Base-by-base conservation (phyloP, 2,797 vertebrate genomes). In the Rhinophrynus dorsalis region DNA sequence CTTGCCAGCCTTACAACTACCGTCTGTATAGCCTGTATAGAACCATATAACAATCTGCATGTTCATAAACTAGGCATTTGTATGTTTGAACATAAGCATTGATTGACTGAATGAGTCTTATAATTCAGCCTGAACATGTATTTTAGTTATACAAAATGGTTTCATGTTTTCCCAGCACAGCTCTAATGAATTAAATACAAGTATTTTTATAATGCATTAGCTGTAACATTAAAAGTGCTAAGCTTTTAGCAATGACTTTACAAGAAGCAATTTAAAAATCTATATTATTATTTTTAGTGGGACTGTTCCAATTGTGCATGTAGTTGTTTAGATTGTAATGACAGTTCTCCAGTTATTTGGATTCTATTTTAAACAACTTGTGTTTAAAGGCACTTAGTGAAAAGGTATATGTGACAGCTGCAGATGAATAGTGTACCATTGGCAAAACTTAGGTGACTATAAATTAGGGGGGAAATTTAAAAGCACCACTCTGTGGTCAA, bases 331-430 rank as follows among this genome's bases (percentile, higher is more conserved):
- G 44, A 59, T 72, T 59, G 18, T 30, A 52, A 32, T 72, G 69
- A 72, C 69, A 72, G 69, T 23, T 64, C 69, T 35, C 54, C 54
- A 45, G 69, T 72, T 66, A 72, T 65, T 72, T 66, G 69, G 54
- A 58, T 72, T 64, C 69, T 72, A 58, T 65, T 66, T 66, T 72
- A 72, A 65, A 72, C 69, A 72, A 72, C 24, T 44, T 45, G 4
- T 50, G 35, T 59, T 72, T 72, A 72, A 72, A 65, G 69, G 61
- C 61, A 72, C 54, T 65, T 65, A 72, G 54, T 58, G 54, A 51
- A 65, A 72, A 72, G 69, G 54, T 57, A 65, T 72, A 72, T 72
- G 64, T 72, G 69, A 72, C 61, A 72, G 54, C 61, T 58, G 48
- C 30, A 65, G 69, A 72, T 66, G 27, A 72, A 72, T 72, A 52